These are phyloP conservation scores for Mycetomoellerius zeteki DNA, from an alignment of 1,140 invertebrate genomes.

Conservation along the genomic window DNA sequence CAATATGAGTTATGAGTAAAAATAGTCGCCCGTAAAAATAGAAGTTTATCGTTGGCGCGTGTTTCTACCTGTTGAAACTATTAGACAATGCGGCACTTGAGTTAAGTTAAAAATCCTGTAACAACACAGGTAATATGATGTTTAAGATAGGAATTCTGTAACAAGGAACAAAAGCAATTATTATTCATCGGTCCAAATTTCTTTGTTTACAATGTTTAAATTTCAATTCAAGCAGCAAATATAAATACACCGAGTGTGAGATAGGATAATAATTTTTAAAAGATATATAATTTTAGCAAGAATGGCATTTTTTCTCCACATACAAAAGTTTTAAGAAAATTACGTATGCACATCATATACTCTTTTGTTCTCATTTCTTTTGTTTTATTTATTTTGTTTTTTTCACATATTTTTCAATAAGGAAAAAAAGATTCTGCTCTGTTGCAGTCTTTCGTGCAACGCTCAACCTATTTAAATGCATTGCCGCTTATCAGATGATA, in stretches of 20 bases:
- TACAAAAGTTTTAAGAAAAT: background rate
- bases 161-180: background rate
- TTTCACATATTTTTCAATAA: background rate
- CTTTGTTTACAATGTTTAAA: background rate
- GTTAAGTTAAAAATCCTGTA: background rate
- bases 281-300: no score
- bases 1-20: conserved; percentile 6
- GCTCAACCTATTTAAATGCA: background rate
- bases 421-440: background rate
- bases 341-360: background rate
- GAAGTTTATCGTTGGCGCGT: background rate
- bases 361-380: background rate
- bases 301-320: no score
- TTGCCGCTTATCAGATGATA: background rate
- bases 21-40: background rate
- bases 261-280: no score
- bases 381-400: background rate
- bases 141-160: background rate
- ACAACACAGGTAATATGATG: background rate
- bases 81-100: background rate
- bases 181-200: background rate
- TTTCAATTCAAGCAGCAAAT: background rate
- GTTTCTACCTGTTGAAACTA: conserved; percentile 29
- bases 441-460: background rate
- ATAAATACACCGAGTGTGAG: no score